Base-by-base conservation (phyloP, 2,797 vertebrate genomes). In the Glyptemys insculpta region DNA sequence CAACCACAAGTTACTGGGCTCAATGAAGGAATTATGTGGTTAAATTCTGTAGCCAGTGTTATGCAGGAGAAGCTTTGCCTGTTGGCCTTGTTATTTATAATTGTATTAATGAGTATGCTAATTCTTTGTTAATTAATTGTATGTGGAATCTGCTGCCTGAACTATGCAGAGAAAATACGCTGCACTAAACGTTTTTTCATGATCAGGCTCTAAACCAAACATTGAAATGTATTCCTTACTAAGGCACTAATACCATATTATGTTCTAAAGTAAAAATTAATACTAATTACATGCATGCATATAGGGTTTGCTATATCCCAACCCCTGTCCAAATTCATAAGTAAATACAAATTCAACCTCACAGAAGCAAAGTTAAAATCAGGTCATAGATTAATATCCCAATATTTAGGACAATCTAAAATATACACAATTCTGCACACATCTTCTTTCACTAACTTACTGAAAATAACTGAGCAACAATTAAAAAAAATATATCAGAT, bases 291-390 rank as follows among this genome's bases (percentile, higher is more conserved):
- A 90, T 37, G 65, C 85, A 84, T 23, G 83, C 5, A 21, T 68
- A 49, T 14, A 68, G 15, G n/a, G 87, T 91, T 96, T 83, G 41
- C 12, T 85, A 41, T 44, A 57, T 91, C 25, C 21, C 5, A 59
- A 59, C 53, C 89, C 81, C 79, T 88, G 88, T 23, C 80, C 52
- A 89, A 90, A 88, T 62, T 76, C 72, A 87, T 34, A 95, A 92
- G 44, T 53, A 92, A 92, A 25, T 88, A 47, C 37, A 92, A 93
- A 68, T 41, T 72, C 19, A 72, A 23, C 37, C 10, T 62, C 31
- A 62, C 34, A 62, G 59, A 62, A 95, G 54, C 18, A 92, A 90
- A 72, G 53, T 8, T 87, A 81, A 91, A 93, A 76, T 37, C 10
- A 84, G 5, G 8, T 29, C 59, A 87, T n/a, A 87, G 23, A 44